These are phyloP conservation scores for Sander vitreus DNA, from an alignment of 2,113 vertebrate species.

Conservation along the genomic window DNA sequence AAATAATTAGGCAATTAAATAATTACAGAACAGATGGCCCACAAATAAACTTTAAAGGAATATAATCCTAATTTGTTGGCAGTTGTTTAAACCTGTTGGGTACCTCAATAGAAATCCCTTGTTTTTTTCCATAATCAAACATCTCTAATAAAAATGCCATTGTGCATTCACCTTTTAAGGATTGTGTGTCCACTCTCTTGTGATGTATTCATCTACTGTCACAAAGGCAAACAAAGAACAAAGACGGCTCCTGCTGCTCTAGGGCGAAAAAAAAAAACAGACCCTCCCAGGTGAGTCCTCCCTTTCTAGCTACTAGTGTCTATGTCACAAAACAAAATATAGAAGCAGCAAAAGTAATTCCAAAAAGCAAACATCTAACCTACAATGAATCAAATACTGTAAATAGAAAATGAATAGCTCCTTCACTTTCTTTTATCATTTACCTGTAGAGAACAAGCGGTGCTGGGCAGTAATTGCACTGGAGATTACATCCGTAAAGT, in stretches of 20 bases:
- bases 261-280: not conserved
- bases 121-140: not conserved
- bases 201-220: not conserved
- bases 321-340: not conserved
- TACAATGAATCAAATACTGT: no score
- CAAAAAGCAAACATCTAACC: not conserved
- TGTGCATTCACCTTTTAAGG: no score
- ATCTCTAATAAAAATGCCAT: not conserved
- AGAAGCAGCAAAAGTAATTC: not conserved
- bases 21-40: not conserved
- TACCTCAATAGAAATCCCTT: not conserved
- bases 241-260: not conserved
- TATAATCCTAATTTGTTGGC: not conserved
- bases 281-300: not conserved
- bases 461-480: not conserved
- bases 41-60: not conserved
- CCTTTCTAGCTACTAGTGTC: not conserved
- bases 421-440: not conserved
- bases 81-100: not conserved
- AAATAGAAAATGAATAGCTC: not conserved
- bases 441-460: slow-evolving; percentile 9
- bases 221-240: not conserved
- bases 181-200: not conserved
- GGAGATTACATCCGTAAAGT: slow-evolving; percentile 26
- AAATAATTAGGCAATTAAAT: not conserved